These are phyloP conservation scores for Formica exsecta DNA, from an alignment of 1,140 invertebrate genomes.

Conservation along the genomic window DNA sequence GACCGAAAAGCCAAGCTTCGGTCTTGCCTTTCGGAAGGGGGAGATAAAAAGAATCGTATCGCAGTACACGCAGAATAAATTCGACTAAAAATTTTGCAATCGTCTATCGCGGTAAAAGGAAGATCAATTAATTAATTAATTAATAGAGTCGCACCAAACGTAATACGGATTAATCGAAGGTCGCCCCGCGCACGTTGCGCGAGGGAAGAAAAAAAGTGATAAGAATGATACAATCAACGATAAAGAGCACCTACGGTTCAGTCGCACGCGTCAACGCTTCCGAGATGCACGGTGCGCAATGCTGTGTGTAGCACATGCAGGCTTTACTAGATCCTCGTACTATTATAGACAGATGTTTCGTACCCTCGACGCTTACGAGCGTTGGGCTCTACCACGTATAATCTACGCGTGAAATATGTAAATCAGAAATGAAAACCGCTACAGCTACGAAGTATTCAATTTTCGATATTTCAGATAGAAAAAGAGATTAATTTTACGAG, in stretches of 20 bases:
- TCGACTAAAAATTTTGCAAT: constrained; percentile 11
- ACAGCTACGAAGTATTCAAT: neutral
- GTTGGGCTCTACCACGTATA: constrained; percentile 19
- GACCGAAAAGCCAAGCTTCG: constrained; percentile 46
- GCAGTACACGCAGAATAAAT: constrained; percentile 18
- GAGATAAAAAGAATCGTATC: constrained; percentile 28
- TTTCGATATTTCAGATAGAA: neutral
- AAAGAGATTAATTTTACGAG: neutral
- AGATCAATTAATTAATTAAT: constrained; percentile 86
- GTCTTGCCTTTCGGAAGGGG: constrained; percentile 40
- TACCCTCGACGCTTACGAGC: constrained; percentile 46
- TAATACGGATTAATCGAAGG: constrained; percentile 60
- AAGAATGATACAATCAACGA: constrained; percentile 54
- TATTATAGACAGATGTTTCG: constrained; percentile 50
- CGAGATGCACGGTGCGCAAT: constrained; percentile 75
- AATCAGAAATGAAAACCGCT: constrained; percentile 10
- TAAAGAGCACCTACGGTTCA: constrained; percentile 69
- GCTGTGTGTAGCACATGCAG: constrained; percentile 73
- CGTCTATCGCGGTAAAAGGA: constrained; percentile 79
- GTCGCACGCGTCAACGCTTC: constrained; percentile 75
- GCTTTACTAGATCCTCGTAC: constrained; percentile 60
- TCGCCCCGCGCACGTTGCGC: constrained; percentile 22
- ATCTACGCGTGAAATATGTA: constrained; percentile 41
- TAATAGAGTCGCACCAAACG: constrained; percentile 65
- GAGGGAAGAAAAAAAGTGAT: constrained; percentile 39